Evolutionary conservation across 2,888 invertebrate genomes (phyloP).

Genomic region (Lysandra coridon): DNA sequence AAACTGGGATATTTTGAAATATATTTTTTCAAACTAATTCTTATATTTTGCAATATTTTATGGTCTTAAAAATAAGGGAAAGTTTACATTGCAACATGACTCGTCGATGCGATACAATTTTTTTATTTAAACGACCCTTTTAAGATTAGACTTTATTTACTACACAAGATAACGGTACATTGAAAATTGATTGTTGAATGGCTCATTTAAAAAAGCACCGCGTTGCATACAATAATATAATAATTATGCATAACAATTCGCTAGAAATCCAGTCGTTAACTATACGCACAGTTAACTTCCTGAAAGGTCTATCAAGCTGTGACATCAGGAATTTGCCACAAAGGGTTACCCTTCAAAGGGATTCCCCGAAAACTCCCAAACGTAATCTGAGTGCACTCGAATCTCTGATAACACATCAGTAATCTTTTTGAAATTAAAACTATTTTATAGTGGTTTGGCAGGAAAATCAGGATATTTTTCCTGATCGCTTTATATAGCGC

Average conservation of each 20-base stretch:
- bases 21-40: background rate
- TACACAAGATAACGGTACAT: too few species aligned
- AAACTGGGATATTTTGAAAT: background rate
- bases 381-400: background rate
- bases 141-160: too few species aligned
- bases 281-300: background rate
- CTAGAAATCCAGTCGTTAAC: background rate
- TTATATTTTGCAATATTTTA: background rate
- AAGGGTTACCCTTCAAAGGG: background rate
- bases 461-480: too few species aligned
- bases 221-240: background rate
- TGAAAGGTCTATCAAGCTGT: background rate
- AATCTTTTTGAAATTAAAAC: background rate
- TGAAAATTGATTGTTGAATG: too few species aligned
- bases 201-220: too few species aligned
- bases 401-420: background rate
- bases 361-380: background rate
- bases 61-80: background rate
- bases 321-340: constrained; percentile 3
- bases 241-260: background rate
- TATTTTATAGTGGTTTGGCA: too few species aligned
- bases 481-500: too few species aligned
- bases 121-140: too few species aligned
- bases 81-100: too few species aligned
- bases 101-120: too few species aligned